These are phyloP conservation scores for Oxyura jamaicensis DNA, from an alignment of 2,113 vertebrate species.

Conservation along the genomic window DNA sequence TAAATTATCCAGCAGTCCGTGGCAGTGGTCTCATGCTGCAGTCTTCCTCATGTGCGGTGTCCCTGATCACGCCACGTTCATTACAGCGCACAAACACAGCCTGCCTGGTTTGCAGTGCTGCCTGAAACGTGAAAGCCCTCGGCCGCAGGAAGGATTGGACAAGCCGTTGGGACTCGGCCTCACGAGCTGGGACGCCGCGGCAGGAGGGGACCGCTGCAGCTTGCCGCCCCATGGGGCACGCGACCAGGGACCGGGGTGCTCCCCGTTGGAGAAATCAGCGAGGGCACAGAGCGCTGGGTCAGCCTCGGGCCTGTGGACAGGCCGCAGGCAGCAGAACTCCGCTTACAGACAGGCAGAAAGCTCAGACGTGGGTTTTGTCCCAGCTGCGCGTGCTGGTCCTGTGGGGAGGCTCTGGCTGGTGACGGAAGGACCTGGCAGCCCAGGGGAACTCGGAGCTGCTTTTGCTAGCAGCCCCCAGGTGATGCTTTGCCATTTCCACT, in stretches of 20 bases:
- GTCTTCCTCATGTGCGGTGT: neutral
- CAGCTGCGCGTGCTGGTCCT: rapidly evolving
- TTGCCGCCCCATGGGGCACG: neutral
- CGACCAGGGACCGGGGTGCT: neutral
- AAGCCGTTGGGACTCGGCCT: neutral
- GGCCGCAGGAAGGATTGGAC: neutral
- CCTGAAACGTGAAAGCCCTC: neutral
- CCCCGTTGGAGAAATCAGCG: neutral
- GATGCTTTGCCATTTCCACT: neutral
- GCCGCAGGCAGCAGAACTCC: neutral
- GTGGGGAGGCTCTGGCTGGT: neutral
- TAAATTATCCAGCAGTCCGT: rapidly evolving
- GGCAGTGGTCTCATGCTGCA: neutral
- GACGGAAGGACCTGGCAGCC: neutral
- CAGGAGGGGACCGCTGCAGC: neutral
- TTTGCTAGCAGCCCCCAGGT: neutral
- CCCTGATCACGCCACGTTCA: neutral
- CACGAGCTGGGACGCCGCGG: neutral
- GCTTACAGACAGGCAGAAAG: neutral
- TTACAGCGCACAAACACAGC: neutral
- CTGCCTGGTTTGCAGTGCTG: neutral
- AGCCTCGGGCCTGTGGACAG: neutral
- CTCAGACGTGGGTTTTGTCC: neutral
- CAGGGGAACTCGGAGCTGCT: neutral
- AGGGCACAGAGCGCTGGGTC: neutral